A percentile compares a stretch with the other conserved stretches of the same genome.
These are phyloP conservation scores for Tinamus guttatus DNA, from an alignment of 2,113 vertebrate genomes.

Conservation along the genomic window DNA sequence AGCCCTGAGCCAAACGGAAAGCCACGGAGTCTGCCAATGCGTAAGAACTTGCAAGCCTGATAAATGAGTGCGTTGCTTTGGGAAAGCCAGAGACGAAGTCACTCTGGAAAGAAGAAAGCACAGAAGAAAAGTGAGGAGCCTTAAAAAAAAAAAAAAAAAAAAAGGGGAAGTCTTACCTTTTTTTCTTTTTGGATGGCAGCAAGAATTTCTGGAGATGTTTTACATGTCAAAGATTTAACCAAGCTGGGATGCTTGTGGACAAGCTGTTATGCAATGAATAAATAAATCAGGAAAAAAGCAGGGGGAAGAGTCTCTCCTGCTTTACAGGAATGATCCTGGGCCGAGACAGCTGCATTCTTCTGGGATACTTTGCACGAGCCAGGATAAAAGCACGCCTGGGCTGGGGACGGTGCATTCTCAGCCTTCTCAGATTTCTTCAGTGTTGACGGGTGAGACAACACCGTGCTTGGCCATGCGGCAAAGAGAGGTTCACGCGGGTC, in stretches of 20 bases:
- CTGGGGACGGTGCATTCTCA: rapidly evolving
- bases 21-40: not conserved
- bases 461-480: rapidly evolving
- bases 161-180: not conserved
- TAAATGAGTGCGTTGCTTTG: slow-evolving; percentile 29
- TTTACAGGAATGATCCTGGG: not conserved
- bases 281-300: slow-evolving; percentile 38
- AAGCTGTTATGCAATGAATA: slow-evolving; percentile 15
- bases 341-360: not conserved
- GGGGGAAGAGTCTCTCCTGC: not conserved
- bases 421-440: not conserved
- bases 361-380: not conserved
- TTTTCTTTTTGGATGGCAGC: slow-evolving; percentile 43
- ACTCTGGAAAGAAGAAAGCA: slow-evolving; percentile 4
- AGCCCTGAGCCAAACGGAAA: slow-evolving; percentile 40
- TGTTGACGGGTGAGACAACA: rapidly evolving
- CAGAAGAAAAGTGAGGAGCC: slow-evolving; percentile 1
- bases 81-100: slow-evolving; percentile 35
- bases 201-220: slow-evolving; percentile 49
- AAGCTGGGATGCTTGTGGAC: slow-evolving; percentile 45
- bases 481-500: not conserved
- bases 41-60: slow-evolving; percentile 40
- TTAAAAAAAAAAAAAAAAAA: not conserved
- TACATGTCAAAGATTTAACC: slow-evolving; percentile 38
- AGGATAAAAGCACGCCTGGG: not conserved